phyloP scores from a whole-genome alignment of 1,140 invertebrate species.

The Contarinia nasturtii region DNA sequence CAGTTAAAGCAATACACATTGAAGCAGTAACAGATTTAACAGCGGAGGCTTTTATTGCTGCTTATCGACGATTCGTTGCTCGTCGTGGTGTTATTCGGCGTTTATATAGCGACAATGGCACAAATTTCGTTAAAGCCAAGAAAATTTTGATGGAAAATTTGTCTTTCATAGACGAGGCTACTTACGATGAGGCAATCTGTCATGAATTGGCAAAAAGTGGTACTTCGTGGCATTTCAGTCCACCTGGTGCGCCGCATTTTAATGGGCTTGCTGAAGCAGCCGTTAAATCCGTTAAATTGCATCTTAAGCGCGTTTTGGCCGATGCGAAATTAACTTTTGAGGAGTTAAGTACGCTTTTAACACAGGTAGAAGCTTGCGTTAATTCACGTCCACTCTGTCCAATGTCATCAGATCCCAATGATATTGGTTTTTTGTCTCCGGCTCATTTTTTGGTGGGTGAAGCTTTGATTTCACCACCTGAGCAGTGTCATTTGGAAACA shows the following conservation, averaged over 20 bases:
- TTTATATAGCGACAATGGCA: conserved; percentile 18
- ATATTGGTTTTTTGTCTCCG: conserved; percentile 12
- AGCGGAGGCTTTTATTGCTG: conserved; percentile 12
- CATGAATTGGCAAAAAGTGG: conserved; percentile 3
- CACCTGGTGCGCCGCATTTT: conserved; percentile 11
- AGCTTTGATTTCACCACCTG: conserved; percentile 7
- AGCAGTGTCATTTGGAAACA: not conserved
- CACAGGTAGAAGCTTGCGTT: conserved; percentile 11
- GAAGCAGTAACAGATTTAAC: conserved; percentile 13
- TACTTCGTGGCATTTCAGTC: conserved; percentile 7
- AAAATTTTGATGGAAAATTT: not conserved
- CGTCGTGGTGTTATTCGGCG: conserved; percentile 10
- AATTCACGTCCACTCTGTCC: conserved; percentile 15
- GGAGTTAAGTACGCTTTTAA: conserved; percentile 10
- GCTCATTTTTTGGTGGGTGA: conserved; percentile 21
- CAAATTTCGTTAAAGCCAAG: conserved; percentile 12
- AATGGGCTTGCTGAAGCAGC: conserved; percentile 19
- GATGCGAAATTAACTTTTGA: conserved; percentile 12
- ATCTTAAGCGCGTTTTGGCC: conserved; percentile 13
- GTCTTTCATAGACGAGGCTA: no score
- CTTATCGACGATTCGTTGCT: conserved; percentile 14
- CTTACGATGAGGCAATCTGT: conserved; percentile 2
- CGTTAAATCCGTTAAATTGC: conserved; percentile 16
- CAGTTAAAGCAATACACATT: conserved; percentile 12
- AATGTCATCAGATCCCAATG: conserved; percentile 10